Evolutionary conservation across 2,888 invertebrate genomes (phyloP).

Genomic region (Tortrix viridana): DNA sequence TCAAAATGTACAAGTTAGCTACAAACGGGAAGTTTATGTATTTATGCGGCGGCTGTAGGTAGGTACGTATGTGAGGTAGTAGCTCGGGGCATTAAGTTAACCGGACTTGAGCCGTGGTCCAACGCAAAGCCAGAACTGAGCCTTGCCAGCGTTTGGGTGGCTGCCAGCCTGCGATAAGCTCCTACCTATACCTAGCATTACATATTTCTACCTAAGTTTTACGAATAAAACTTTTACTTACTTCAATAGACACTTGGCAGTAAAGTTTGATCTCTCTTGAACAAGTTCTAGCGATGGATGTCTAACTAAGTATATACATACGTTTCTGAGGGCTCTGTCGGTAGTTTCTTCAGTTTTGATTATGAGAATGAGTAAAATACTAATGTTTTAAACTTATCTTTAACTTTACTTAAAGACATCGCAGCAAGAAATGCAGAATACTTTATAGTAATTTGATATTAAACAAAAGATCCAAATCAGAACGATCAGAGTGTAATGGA

Average conservation of each 20-base stretch:
- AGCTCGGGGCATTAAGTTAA: conserved; percentile 56
- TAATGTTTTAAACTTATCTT: too few relatives aligned
- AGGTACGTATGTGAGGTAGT: conserved; percentile 40
- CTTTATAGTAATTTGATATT: background rate
- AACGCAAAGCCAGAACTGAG: conserved; percentile 45
- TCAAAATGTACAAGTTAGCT: conserved; percentile 32
- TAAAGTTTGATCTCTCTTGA: conserved; percentile 28
- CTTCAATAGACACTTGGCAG: conserved; percentile 35
- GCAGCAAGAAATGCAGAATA: background rate
- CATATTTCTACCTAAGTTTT: conserved; percentile 40
- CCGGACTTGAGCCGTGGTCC: conserved; percentile 58
- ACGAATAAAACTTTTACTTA: conserved; percentile 36
- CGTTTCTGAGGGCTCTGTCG: conserved; percentile 24
- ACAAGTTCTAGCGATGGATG: conserved; percentile 27
- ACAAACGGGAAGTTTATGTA: conserved; percentile 35
- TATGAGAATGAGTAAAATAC: too few relatives aligned
- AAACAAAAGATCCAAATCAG: conserved; percentile 37
- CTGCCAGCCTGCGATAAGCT: conserved; percentile 62
- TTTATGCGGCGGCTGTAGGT: conserved; percentile 32
- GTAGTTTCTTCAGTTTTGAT: conserved; percentile 7
- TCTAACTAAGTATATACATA: conserved; percentile 28
- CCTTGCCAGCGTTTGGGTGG: conserved; percentile 53
- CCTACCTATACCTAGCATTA: conserved; percentile 36
- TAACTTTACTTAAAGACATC: too few relatives aligned
- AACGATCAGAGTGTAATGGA: conserved; percentile 39